Conservation (phyloP, 1,140 invertebrate genomes). For the Zaprionus gabonicus region DNA sequence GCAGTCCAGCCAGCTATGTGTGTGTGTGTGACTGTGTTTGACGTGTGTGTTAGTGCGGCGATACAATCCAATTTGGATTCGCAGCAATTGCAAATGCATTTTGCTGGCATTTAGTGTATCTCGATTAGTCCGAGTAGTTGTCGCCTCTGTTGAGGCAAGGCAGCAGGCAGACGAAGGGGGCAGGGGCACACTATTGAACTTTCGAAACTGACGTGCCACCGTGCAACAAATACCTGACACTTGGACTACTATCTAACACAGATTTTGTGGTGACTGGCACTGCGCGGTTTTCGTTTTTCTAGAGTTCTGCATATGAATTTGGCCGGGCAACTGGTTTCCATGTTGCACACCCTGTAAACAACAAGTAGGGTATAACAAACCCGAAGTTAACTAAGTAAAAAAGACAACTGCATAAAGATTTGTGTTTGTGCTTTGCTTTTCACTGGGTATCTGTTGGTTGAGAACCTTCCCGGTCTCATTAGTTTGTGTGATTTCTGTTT, state of each 20-base stretch:
- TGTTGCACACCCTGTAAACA: slow-evolving; percentile 11
- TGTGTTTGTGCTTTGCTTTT: neutral
- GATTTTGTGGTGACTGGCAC: slow-evolving; percentile 14
- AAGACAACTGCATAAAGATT: too few relatives aligned
- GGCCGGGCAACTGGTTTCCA: slow-evolving; percentile 44
- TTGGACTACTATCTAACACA: slow-evolving; percentile 51
- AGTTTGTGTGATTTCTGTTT: slow-evolving; percentile 17
- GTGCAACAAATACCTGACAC: slow-evolving; percentile 69
- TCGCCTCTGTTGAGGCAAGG: slow-evolving; percentile 10
- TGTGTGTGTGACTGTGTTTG: neutral
- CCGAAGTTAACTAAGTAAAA: neutral
- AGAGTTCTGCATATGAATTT: slow-evolving; percentile 56
- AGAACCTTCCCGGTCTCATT: neutral
- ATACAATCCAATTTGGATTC: neutral
- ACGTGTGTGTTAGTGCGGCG: neutral
- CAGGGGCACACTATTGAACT: slow-evolving; percentile 50
- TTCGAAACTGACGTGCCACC: slow-evolving; percentile 69
- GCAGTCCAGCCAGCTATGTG: neutral
- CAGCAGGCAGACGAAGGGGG: neutral
- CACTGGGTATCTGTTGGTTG: neutral
- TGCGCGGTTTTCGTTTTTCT: slow-evolving; percentile 31
- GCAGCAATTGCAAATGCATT: slow-evolving; percentile 30
- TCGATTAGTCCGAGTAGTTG: slow-evolving; percentile 49
- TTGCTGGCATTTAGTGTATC: slow-evolving; percentile 64
- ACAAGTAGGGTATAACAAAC: neutral